These are phyloP conservation scores for Synodontis membranacea DNA, from an alignment of 2,113 vertebrate genomes.

Conservation along the genomic window DNA sequence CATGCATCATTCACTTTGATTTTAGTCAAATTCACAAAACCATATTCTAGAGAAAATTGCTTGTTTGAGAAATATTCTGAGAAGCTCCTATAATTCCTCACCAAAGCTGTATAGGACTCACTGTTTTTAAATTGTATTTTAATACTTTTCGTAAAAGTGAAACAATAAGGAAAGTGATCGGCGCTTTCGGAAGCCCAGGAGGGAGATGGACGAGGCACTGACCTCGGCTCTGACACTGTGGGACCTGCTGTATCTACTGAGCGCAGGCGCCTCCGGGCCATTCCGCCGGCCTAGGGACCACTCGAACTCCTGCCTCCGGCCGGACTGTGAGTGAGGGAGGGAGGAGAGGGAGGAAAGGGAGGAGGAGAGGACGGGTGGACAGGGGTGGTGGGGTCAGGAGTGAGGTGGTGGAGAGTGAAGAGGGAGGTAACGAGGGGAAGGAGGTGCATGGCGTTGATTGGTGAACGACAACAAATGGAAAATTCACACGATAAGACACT, in stretches of 20 bases:
- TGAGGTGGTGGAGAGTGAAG: conserved; percentile 64
- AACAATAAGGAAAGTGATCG: conserved; percentile 30
- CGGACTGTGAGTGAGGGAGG: conserved; percentile 84
- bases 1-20: background rate
- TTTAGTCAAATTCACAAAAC: background rate
- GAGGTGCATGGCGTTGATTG: conserved; percentile 39
- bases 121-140: background rate
- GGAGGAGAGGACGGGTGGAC: conserved; percentile 65
- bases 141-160: background rate
- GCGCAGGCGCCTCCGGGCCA: conserved; percentile 84
- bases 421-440: conserved; percentile 66
- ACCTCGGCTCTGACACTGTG: conserved; percentile 93
- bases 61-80: background rate
- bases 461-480: conserved; percentile 50
- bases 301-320: conserved; percentile 95
- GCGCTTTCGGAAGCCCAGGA: conserved; percentile 56
- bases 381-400: conserved; percentile 45
- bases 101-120: background rate
- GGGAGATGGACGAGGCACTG: conserved; percentile 75
- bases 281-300: conserved; percentile 86
- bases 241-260: conserved; percentile 84
- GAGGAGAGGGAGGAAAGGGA: conserved; percentile 45
- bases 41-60: background rate
- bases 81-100: background rate
- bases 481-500: conserved; percentile 37